Base-by-base conservation (phyloP, 2,888 invertebrate species). In the Metalampra italica region DNA sequence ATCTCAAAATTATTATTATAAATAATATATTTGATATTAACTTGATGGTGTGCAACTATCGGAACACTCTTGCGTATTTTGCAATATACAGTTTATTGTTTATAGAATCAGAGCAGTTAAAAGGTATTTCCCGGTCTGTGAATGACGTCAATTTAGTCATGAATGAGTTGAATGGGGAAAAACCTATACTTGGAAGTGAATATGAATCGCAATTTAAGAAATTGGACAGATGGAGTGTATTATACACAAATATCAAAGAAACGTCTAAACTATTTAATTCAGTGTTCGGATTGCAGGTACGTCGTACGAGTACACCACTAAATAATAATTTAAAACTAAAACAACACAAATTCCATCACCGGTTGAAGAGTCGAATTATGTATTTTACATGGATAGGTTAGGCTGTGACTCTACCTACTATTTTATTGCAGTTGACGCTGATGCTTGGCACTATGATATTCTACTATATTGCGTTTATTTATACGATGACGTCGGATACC, bases 161-260 rank as follows among this genome's bases (percentile, higher is more conserved):
- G 9, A 44, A n/a, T 12, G 82, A 81, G n/a, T 7, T n/a, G n/a
- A 36, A 36, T n/a, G 9, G 3, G 7, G 36, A 36, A 11, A n/a
- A 11, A 32, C 1, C 11, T 4, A 32, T n/a, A 84, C n/a, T n/a
- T n/a, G n/a, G n/a, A n/a, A 84, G 83, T 82, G 81, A 82, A 80
- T 9, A 14, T 14, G 11, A 9, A 34, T 9, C 13, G 0, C 1
- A 7, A 41, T 3, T 38, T 13, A 7, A 43, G 3, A 7, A 34
- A 34, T 30, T 30, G 7, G 12, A 22, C 29, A 5, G n/a, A 30
- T 43, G 43, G 43, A 34, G 5, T 43, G 12, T 15, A 9, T 15
- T 34, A 46, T 43, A 30, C 11, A 29, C 11, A 14, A 32, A 34
- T 14, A 14, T 43, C 14, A 34, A 14, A 4, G 43, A 43, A 13